Base-by-base conservation (phyloP, 2,113 vertebrate species). In the Anoura caudifer region DNA sequence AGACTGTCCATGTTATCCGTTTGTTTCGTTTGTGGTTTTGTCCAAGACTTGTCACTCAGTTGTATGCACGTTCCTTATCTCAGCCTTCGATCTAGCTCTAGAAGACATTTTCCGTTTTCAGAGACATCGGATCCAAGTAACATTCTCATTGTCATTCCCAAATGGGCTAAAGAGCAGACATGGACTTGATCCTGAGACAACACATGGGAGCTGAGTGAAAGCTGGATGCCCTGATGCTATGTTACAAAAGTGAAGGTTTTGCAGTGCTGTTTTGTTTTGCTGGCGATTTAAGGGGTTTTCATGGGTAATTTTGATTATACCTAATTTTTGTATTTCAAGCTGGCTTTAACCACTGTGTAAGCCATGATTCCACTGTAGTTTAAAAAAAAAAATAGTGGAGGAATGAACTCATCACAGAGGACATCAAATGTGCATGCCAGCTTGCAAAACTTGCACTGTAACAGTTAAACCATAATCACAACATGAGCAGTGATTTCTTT, bases 381-480 rank as follows among this genome's bases (percentile, higher is more conserved):
- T 33, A 41, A 20, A 73, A 86, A 75, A 75, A 67, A 70, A 72
- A 95, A 41, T 16, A 95, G 56, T 43, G 50, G 38, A 63, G 95
- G 38, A 63, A 83, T 82, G 86, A 92, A 94, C 67, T 95, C 86
- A 90, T 47, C 75, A 70, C 63, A 33, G 7, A 88, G 52, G 56
- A 70, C 56, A 90, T 90, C 17, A 81, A 61, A 52, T 3, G 1
- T 70, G 3, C 16, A 31, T 2, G 43, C 45, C 47, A 80, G 12
- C 92, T 93, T n/a, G 81, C 87, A 97, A 92, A 54, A 10, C 56
- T 73, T 75, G 80, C 26, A 76, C 33, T 0, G 0, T 81, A 70
- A 75, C 31, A 92, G 43, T 85, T 65, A 95, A 93, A 54, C 80
- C 84, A 90, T 72, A 96, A 95, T 97, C 80, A 95, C 65, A 84